Conservation (phyloP, 2,797 vertebrate species). For the Harpagifer antarcticus region DNA sequence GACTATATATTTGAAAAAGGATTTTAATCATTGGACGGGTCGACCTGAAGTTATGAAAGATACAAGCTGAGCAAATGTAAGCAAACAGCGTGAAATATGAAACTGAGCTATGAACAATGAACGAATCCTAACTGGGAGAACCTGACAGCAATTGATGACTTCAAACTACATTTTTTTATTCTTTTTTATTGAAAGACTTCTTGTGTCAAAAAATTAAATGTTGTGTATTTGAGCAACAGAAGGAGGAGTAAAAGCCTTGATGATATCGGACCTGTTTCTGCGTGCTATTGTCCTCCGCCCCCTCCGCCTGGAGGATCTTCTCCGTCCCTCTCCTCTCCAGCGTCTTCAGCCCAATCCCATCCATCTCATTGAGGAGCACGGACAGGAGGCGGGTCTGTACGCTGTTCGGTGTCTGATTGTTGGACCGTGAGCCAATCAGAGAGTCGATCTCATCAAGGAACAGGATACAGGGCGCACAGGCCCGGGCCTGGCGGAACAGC, state of each 20-base stretch:
- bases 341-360: constrained; percentile 91
- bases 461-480: constrained; percentile 92
- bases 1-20: too few relatives aligned
- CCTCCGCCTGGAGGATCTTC: constrained; percentile 77
- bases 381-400: constrained; percentile 92
- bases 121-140: too few relatives aligned
- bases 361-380: constrained; percentile 96
- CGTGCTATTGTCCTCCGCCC: constrained; percentile 57
- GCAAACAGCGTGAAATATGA: too few relatives aligned
- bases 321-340: constrained; percentile 88
- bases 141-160: too few relatives aligned
- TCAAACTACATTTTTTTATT: too few relatives aligned
- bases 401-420: constrained; percentile 66
- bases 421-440: constrained; percentile 89
- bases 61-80: too few relatives aligned
- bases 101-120: too few relatives aligned
- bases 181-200: too few relatives aligned
- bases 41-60: too few relatives aligned
- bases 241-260: neutral
- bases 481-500: constrained; percentile 94
- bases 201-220: too few relatives aligned
- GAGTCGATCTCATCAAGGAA: constrained; percentile 99
- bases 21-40: too few relatives aligned
- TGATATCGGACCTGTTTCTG: constrained; percentile 79
- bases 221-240: neutral